These are phyloP conservation scores for Drosophila macrospina DNA, from an alignment of 2,888 invertebrate genomes.

Conservation along the genomic window DNA sequence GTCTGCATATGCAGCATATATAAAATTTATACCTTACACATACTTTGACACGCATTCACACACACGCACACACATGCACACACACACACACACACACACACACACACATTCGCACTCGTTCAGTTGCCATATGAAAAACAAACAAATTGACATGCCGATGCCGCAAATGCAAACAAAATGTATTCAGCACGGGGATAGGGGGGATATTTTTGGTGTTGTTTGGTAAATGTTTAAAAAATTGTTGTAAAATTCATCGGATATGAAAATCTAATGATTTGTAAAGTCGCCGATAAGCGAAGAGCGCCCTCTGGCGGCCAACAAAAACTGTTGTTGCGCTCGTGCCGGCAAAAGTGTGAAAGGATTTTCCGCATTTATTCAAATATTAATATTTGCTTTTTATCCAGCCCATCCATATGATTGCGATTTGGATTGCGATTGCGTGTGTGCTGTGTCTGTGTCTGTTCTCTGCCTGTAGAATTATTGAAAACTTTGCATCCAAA, in stretches of 20 bases:
- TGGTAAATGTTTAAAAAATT: constrained; percentile 68
- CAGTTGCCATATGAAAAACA: constrained; percentile 62
- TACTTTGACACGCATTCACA: constrained; percentile 34
- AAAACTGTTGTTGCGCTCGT: constrained; percentile 27
- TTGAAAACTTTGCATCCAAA: constrained; percentile 60
- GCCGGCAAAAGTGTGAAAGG: constrained; percentile 59
- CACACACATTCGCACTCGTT: constrained; percentile 4
- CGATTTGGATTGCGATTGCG: constrained; percentile 22
- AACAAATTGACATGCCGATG: constrained; percentile 75
- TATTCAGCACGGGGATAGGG: constrained; percentile 5
- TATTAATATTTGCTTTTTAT: constrained; percentile 75
- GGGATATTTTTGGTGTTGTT: constrained; percentile 49
- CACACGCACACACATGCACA: constrained; percentile 25
- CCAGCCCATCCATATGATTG: constrained; percentile 44
- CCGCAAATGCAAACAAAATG: constrained; percentile 68
- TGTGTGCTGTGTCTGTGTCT: too few species aligned
- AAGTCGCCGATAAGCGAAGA: constrained; percentile 79
- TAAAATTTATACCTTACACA: constrained; percentile 50
- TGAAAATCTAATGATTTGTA: constrained; percentile 84
- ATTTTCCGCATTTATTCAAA: constrained; percentile 76
- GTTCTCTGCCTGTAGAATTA: constrained; percentile 55
- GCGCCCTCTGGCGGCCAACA: constrained; percentile 55
- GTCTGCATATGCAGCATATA: constrained; percentile 59
- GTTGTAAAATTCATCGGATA: constrained; percentile 82
- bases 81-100: constrained; percentile 15